Evolutionary conservation across 2,113 vertebrate genomes (phyloP), one percentile per base, ranked within the genome.

Genomic region (Mormyrus iriodes): DNA sequence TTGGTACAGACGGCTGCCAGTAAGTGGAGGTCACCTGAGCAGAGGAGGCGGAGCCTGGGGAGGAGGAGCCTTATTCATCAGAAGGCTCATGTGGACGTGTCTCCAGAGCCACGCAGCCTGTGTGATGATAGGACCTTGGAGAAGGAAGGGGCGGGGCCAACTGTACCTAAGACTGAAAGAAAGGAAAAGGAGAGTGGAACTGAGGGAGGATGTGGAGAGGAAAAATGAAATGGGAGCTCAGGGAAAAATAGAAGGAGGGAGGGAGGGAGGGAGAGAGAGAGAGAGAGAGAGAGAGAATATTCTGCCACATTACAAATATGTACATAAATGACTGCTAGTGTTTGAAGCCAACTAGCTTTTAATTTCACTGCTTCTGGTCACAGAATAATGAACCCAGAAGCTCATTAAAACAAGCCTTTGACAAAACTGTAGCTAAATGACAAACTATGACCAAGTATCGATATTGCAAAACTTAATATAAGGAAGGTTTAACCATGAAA

Each of bases 81-180:
- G 93, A 94, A 44, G 84, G 92, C 93, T 0, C 95, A 94, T 31
- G 93, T 95, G 83, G 96, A 96, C 51, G 89, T 94, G 82, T 96
- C 96, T n/a, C 95, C 95, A 15, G 96, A 95, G 7, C 95, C 95
- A 7, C 91, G 90, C 19, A 93, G 91, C 90, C 86, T 87, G 35
- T 2, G 27, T 8, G 39, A 2, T 4, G 24, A 44, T 0, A 92
- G 52, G 0, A 61, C 4, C 3, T 52, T 19, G 48, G 90, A 88
- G 19, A 44, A 85, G 48, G 91, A 91, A 17, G 89, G 46, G 27
- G 31, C 13, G 51, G 87, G 48, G 44, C 76, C 46, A 51, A 49
- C 10, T 39, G 7, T 39, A 24, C 53, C 24, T 42, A 21, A n/a
- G 58, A 42, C 52, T 15, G 39, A 87, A 86, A 31, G 3, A 19